Evolutionary conservation across 2,113 vertebrate genomes (phyloP).

Genomic region (Daubentonia madagascariensis): DNA sequence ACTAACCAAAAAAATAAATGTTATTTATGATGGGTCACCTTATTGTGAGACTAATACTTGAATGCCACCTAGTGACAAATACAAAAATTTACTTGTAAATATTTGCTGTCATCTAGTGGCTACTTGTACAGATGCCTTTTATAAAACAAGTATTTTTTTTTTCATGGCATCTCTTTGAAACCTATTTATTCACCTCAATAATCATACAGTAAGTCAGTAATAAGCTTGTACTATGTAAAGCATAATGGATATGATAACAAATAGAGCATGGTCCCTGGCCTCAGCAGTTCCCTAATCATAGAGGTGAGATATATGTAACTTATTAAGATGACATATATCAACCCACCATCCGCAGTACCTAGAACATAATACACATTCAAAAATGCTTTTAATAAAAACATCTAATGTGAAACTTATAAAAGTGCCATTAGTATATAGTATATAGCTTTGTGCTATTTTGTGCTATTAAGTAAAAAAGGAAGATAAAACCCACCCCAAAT

Average conservation of each 20-base stretch:
- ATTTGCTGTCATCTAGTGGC: constrained; percentile 85
- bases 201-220: background rate
- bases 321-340: background rate
- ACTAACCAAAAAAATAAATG: background rate
- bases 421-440: background rate
- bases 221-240: background rate
- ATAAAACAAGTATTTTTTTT: background rate
- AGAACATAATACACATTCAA: background rate
- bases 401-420: background rate
- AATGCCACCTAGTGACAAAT: constrained; percentile 76
- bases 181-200: background rate
- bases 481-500: background rate
- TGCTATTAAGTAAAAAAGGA: background rate
- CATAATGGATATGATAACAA: background rate
- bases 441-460: background rate
- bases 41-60: constrained; percentile 50
- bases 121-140: background rate
- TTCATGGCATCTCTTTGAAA: background rate
- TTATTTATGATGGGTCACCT: background rate
- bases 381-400: constrained; percentile 41
- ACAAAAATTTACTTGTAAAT: constrained; percentile 66
- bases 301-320: background rate
- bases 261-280: background rate
- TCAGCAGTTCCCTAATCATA: background rate
- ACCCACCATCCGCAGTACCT: background rate